These are phyloP conservation scores for Contarinia nasturtii DNA, from an alignment of 1,140 invertebrate species.

Conservation along the genomic window DNA sequence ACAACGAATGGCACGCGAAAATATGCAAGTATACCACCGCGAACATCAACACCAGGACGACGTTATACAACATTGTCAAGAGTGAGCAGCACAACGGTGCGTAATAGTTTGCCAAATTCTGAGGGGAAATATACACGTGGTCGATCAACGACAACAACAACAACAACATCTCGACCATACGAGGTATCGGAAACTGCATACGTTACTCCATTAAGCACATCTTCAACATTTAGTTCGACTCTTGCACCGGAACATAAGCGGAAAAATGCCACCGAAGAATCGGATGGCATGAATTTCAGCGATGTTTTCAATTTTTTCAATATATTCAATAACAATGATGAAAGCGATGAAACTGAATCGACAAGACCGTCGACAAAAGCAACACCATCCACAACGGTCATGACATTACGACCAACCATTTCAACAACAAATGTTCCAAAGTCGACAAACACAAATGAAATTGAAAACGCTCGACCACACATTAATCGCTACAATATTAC, in stretches of 20 bases:
- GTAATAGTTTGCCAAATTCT: no score
- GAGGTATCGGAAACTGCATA: not conserved
- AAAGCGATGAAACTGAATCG: not conserved
- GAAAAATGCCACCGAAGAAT: constrained; percentile 4
- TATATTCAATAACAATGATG: not conserved
- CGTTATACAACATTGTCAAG: constrained; percentile 2
- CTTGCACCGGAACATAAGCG: not conserved
- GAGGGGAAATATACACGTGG: no score
- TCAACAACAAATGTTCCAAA: not conserved
- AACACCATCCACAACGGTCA: not conserved
- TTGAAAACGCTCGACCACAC: no score
- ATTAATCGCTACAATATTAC: not conserved
- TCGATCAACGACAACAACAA: constrained; percentile 1
- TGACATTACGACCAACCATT: not conserved
- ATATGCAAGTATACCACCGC: not conserved
- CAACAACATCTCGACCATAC: not conserved
- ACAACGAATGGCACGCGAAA: constrained; percentile 8
- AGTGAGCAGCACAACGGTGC: no score
- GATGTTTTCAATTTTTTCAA: constrained; percentile 17
- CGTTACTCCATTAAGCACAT: not conserved
- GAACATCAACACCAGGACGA: constrained; percentile 5
- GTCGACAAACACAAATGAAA: not conserved
- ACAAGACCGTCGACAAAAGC: not conserved
- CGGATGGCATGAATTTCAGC: constrained; percentile 13
- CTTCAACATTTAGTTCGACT: not conserved